phyloP scores from a whole-genome alignment of 2,113 vertebrate genomes.

The Ceyx melanurus region DNA sequence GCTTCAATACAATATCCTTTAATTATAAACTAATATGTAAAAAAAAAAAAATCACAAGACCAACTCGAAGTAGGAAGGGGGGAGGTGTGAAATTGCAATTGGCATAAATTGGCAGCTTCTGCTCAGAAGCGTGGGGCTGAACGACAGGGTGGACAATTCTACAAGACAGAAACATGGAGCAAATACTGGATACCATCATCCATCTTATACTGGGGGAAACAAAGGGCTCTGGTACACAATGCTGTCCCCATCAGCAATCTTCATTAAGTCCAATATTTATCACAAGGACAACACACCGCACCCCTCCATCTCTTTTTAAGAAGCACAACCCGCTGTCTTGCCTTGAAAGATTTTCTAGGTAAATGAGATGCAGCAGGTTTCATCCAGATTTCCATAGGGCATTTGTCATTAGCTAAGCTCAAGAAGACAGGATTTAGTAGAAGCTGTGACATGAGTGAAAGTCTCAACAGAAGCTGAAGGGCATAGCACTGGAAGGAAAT shows the following conservation, averaged over 20 bases:
- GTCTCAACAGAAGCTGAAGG: conserved; percentile 7
- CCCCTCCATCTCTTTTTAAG: neutral
- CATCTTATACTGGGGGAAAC: neutral
- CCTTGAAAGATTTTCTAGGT: conserved; percentile 43
- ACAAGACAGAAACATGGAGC: neutral
- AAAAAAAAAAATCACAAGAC: neutral
- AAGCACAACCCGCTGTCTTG: conserved; percentile 24
- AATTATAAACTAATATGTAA: conserved; percentile 24
- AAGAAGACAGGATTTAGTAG: conserved; percentile 21
- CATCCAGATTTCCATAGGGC: conserved; percentile 48
- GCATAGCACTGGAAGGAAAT: neutral
- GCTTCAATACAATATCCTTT: conserved; percentile 25
- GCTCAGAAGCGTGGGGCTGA: neutral
- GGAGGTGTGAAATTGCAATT: conserved; percentile 19
- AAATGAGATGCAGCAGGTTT: conserved; percentile 70
- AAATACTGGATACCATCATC: neutral
- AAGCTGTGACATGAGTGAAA: neutral
- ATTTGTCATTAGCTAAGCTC: conserved; percentile 52
- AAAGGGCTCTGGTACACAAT: conserved; percentile 8
- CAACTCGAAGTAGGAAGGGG: neutral
- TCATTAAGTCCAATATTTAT: conserved; percentile 47
- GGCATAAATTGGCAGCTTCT: conserved; percentile 47
- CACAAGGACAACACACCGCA: neutral
- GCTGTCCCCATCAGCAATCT: conserved; percentile 37
- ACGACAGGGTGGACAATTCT: neutral